Evolutionary conservation across 2,888 invertebrate species (phyloP), one percentile per base, ranked within the genome.

Genomic region (Andricus curvator): DNA sequence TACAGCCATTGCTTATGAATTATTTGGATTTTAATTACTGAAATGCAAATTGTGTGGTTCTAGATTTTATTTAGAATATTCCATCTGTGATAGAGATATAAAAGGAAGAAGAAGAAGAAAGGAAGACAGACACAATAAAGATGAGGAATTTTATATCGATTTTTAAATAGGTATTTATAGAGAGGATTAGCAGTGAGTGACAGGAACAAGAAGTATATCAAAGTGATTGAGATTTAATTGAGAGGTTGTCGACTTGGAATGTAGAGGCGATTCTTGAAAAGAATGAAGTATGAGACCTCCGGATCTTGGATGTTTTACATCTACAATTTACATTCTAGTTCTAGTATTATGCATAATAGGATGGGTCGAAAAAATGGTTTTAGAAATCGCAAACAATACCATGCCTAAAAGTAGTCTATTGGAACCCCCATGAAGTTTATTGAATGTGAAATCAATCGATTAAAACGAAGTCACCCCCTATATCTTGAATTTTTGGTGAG

Each of bases 341-440:
- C 37, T n/a, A 29, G 37, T 44, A 41, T 86, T 84, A 85, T 83
- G 81, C 80, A 60, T 51, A 80, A 37, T 37, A 9, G 9, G 8
- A 8, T 37, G 37, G 8, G 0, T 37, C 37, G 37, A 37, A 37
- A 37, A 37, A 37, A 37, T 37, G 8, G 9, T 8, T 37, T 37
- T 8, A 9, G 37, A 37, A 37, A 37, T 37, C 37, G 37, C 37
- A 37, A 37, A 37, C 37, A 37, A 8, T 9, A 37, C 37, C 37
- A 37, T 9, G 37, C 8, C 9, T 37, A 9, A 37, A 37, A 37
- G 37, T 37, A 37, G 9, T 37, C 1, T 37, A 37, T 8, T 37
- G 37, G 9, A 8, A 37, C 8, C 37, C 9, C 8, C 8, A 37
- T 37, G 8, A 37, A 37, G 37, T 37, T 8, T 8, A 37, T 37